Evolutionary conservation across 2,888 invertebrate species (phyloP).

Genomic region (Argyresthia albistria): DNA sequence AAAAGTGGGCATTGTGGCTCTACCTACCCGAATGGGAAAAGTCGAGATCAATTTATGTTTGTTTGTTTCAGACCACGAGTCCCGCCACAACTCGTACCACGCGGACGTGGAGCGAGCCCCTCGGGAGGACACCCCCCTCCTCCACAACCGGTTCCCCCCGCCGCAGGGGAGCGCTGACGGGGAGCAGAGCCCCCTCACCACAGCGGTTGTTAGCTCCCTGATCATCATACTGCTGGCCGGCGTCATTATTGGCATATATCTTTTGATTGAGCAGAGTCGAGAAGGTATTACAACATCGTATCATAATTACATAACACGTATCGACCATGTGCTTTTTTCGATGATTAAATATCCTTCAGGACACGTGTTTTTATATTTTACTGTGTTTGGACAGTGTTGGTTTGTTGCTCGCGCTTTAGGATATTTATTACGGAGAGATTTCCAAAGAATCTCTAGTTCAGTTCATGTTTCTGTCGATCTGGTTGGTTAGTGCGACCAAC

Average conservation of each 20-base stretch:
- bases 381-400: no score
- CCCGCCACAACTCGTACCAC: slow-evolving; percentile 29
- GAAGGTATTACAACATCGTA: no score
- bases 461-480: no score
- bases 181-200: slow-evolving; percentile 19
- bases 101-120: slow-evolving; percentile 18
- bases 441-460: no score
- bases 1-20: no score
- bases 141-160: slow-evolving; percentile 28
- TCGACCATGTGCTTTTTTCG: slow-evolving; percentile 12
- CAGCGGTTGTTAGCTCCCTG: slow-evolving; percentile 29
- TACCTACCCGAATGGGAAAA: no score
- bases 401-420: no score
- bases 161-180: slow-evolving; percentile 2
- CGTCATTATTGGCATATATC: slow-evolving; percentile 44
- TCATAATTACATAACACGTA: no score
- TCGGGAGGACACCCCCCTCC: slow-evolving; percentile 36
- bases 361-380: no score
- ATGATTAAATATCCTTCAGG: neutral
- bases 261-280: slow-evolving; percentile 38
- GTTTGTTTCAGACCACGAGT: slow-evolving; percentile 38
- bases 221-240: slow-evolving; percentile 37
- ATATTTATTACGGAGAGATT: no score
- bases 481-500: no score
- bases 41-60: no score